Evolutionary conservation across 2,888 invertebrate species (phyloP).

Genomic region (Abrostola triplasia): DNA sequence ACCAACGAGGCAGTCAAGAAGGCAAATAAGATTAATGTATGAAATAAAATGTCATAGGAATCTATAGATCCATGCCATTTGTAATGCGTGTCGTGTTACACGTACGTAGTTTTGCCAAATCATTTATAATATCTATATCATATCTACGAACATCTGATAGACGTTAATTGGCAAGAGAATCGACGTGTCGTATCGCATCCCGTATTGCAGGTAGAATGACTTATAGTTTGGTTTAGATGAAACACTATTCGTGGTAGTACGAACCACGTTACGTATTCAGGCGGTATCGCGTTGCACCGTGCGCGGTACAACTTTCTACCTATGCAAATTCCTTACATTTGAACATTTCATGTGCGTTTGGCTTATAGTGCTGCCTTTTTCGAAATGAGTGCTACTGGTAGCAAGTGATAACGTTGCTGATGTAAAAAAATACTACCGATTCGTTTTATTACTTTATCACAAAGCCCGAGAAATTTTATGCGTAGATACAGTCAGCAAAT

Average conservation of each 20-base stretch:
- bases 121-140: background rate
- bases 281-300: slow-evolving; percentile 65
- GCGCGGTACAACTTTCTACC: slow-evolving; percentile 67
- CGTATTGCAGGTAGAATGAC: slow-evolving; percentile 20
- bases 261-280: slow-evolving; percentile 76
- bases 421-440: too few species aligned
- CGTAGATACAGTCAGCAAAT: too few species aligned
- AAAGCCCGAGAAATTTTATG: too few species aligned
- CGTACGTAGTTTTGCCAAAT: background rate
- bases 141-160: slow-evolving; percentile 19
- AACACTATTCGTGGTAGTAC: slow-evolving; percentile 52
- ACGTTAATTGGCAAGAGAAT: slow-evolving; percentile 27
- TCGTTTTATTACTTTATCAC: too few species aligned
- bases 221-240: slow-evolving; percentile 19
- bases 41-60: too few species aligned
- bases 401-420: too few species aligned
- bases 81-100: too few species aligned
- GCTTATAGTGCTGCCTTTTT: slow-evolving; percentile 44
- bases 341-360: slow-evolving; percentile 68
- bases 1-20: too few species aligned
- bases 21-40: too few species aligned
- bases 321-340: slow-evolving; percentile 78
- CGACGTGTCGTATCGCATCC: slow-evolving; percentile 4
- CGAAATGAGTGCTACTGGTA: background rate
- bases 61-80: too few species aligned